Evolutionary conservation across 2,797 vertebrate genomes (phyloP), one percentile per base, ranked within the genome.

Genomic region (Ceyx erithaca): DNA sequence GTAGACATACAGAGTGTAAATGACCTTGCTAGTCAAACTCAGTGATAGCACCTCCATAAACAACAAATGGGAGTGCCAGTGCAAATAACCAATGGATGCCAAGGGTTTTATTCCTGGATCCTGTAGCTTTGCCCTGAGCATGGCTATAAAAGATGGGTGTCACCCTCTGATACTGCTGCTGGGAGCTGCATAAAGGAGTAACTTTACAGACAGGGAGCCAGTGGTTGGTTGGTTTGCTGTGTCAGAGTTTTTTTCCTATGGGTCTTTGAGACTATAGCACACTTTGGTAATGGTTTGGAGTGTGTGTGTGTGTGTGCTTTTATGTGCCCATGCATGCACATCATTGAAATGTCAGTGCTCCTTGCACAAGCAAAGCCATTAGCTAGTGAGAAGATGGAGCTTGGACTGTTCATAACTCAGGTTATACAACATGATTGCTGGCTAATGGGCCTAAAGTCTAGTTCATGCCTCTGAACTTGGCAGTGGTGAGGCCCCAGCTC

Each of bases 261-360:
- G 30, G 19, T 59, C 48, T 81, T 67, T 58, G 62, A 1, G 8
- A 28, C 15, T 6, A 2, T 43, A 80, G 17, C 8, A 1, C 37
- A 9, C 55, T 55, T 46, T 25, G 58, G 22, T 35, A 9, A 52
- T 52, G 22, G 16, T 30, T 52, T 30, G 28, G 51, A 17, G 48
- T 80, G 33, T 71, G 5, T 12, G 5, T 2, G 8, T 1, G 8
- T 1, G 0, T 43, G 46, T 83, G 59, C 46, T 57, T 83, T 20
- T 14, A 19, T 48, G 41, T 64, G 51, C 37, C 30, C 52, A n/a
- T 64, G 64, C 28, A 6, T 17, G 22, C 28, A 12, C 14, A 4
- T 30, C 1, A 0, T 73, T 49, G 49, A 37, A 77, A 54, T 28
- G 6, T 12, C 40, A 49, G n/a, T 7, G 25, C 25, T 51, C 25